Base-by-base conservation (phyloP, 1,140 invertebrate species). In the Lethrus apterus region DNA sequence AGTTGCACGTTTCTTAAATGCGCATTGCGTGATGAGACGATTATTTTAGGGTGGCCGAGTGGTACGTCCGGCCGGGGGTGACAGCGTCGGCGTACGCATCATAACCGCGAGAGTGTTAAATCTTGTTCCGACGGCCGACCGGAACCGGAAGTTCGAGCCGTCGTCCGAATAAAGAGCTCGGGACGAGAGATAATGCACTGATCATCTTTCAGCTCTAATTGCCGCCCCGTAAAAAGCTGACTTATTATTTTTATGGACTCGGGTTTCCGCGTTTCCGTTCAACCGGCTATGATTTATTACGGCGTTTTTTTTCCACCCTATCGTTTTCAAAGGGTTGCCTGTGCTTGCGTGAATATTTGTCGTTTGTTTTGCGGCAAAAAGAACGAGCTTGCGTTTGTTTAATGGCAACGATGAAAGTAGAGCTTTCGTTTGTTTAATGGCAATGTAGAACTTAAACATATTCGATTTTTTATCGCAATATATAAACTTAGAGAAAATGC, bases 111-210 rank as follows among this genome's bases (percentile, higher is more conserved):
- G 57, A 63, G 60, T 63, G 60, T 60, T 61, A 60, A 63, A 48
- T 59, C 58, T 60, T 63, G 60, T 63, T 63, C 58, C 58, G 60
- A 54, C 58, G 52, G 54, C 34, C 57, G 60, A 58, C 58, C 58
- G 60, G 60, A 63, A 59, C 58, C 45, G 60, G 60, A 63, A 59
- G 58, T 63, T 63, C 51, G 53, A 48, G 52, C 52, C 58, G 60
- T 59, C 58, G 60, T 54, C 55, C 55, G 57, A 55, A 59, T 60
- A 63, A 63, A 63, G 59, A 59, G 59, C 57, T 20, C 29, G 38
- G 45, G 34, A 11, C 24, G 24, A 14, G 46, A 33, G 34, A 50
- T 44, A 50, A 50, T 44, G 48, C 48, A 42, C 46, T 30, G 53
- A 58, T 58, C 59, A 49, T 62, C 59, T 59, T 57, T 54, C 50